phyloP scores from a whole-genome alignment of 2,888 invertebrate species.

The Phyllotreta striolata region DNA sequence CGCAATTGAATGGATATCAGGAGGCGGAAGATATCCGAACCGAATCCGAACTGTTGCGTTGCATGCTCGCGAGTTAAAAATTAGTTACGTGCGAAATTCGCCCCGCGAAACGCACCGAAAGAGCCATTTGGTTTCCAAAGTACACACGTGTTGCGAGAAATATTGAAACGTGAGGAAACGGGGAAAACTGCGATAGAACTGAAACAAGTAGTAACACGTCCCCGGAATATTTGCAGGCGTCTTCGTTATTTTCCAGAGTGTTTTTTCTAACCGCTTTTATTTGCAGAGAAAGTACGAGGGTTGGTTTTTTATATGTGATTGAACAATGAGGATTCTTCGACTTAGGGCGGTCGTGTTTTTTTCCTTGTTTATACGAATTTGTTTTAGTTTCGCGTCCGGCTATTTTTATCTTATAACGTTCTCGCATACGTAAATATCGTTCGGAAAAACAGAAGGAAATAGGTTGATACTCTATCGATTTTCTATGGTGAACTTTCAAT shows the following conservation, averaged over 20 bases:
- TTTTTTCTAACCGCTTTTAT: constrained; percentile 29
- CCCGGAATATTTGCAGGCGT: constrained; percentile 22
- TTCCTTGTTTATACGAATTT: background rate
- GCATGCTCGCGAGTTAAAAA: no score
- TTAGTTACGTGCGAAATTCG: no score
- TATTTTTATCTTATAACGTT: no score
- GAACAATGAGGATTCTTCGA: constrained; percentile 23
- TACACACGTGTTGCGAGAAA: no score
- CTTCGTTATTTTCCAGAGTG: constrained; percentile 23
- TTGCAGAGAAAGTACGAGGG: constrained; percentile 22
- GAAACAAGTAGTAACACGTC: constrained; percentile 21
- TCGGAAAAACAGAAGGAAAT: background rate
- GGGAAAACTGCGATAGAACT: constrained; percentile 4
- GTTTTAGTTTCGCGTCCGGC: constrained; percentile 9
- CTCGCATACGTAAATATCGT: no score
- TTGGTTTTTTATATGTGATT: constrained; percentile 22
- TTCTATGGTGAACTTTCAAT: constrained; percentile 1
- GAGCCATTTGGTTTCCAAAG: no score
- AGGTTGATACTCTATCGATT: constrained; percentile 1
- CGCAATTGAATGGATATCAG: no score
- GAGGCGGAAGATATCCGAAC: no score
- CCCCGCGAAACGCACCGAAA: no score
- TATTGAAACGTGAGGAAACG: no score
- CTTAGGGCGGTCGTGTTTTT: constrained; percentile 6
- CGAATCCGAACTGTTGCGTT: no score